Percentiles rank a stretch among this genome's conserved stretches.
These are phyloP conservation scores for Megalops cyprinoides DNA, from an alignment of 2,797 vertebrate genomes.

Conservation along the genomic window DNA sequence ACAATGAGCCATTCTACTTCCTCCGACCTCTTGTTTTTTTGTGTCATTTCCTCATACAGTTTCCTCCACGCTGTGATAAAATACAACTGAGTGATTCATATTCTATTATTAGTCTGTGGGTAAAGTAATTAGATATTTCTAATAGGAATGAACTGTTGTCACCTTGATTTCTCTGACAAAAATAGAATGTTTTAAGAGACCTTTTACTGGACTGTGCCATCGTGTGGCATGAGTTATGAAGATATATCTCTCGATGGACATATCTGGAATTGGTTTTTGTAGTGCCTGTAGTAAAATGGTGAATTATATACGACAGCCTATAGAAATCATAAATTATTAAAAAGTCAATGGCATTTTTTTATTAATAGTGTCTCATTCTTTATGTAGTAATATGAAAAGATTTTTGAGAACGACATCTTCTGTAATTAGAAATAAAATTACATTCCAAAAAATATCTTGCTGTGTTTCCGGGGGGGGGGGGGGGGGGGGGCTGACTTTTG, in stretches of 20 bases:
- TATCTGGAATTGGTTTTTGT: slow-evolving; percentile 34
- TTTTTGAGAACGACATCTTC: slow-evolving; percentile 7
- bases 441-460: not conserved
- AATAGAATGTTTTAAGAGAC: slow-evolving; percentile 19
- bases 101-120: slow-evolving; percentile 16
- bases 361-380: slow-evolving; percentile 27
- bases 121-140: slow-evolving; percentile 20
- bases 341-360: slow-evolving; percentile 27
- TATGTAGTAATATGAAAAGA: slow-evolving; percentile 9
- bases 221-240: slow-evolving; percentile 31
- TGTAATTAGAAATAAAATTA: slow-evolving; percentile 18
- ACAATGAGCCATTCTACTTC: not conserved
- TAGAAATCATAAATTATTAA: slow-evolving; percentile 37
- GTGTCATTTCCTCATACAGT: not conserved
- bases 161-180: slow-evolving; percentile 28
- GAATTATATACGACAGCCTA: slow-evolving; percentile 32
- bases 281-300: slow-evolving; percentile 32
- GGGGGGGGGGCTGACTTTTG: not conserved
- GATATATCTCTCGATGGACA: slow-evolving; percentile 18
- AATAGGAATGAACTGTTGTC: slow-evolving; percentile 4
- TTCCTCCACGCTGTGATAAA: not conserved
- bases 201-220: not conserved
- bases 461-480: not conserved
- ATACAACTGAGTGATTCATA: not conserved
- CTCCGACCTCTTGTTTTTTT: not conserved